These are phyloP conservation scores for Sphaerophoria rueppellii DNA, from an alignment of 2,888 invertebrate genomes.

Conservation along the genomic window DNA sequence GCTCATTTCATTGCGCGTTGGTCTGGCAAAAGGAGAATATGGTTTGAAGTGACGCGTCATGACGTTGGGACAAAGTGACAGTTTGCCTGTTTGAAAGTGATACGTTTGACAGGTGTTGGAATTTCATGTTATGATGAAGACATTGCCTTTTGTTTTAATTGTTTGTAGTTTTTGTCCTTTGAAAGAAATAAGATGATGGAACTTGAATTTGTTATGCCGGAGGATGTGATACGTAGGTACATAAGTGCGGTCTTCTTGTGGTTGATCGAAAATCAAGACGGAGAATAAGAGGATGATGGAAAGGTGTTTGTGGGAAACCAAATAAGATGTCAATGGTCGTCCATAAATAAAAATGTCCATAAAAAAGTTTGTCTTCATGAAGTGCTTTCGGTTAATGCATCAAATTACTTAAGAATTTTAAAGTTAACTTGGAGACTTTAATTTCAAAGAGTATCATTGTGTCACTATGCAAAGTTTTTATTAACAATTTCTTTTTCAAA, in stretches of 20 bases:
- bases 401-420: no score
- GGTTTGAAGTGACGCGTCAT: constrained; percentile 48
- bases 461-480: no score
- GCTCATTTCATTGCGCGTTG: constrained; percentile 38
- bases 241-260: neutral
- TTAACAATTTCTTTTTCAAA: no score
- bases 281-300: neutral
- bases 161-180: constrained; percentile 3
- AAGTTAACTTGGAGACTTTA: no score
- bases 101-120: constrained; percentile 75
- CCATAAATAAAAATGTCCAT: no score
- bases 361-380: no score
- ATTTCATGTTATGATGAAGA: constrained; percentile 68
- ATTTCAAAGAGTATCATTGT: no score
- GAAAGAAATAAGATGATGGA: constrained; percentile 10
- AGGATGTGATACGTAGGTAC: neutral
- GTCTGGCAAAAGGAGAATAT: constrained; percentile 15
- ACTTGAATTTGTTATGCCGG: constrained; percentile 7
- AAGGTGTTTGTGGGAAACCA: neutral
- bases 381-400: no score
- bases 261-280: neutral
- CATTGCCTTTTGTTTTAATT: constrained; percentile 30
- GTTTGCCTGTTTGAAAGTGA: constrained; percentile 75
- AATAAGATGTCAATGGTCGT: neutral
- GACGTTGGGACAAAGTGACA: constrained; percentile 75